Conservation (phyloP, 2,797 vertebrate species). For the Macroramphosus scolopax region DNA sequence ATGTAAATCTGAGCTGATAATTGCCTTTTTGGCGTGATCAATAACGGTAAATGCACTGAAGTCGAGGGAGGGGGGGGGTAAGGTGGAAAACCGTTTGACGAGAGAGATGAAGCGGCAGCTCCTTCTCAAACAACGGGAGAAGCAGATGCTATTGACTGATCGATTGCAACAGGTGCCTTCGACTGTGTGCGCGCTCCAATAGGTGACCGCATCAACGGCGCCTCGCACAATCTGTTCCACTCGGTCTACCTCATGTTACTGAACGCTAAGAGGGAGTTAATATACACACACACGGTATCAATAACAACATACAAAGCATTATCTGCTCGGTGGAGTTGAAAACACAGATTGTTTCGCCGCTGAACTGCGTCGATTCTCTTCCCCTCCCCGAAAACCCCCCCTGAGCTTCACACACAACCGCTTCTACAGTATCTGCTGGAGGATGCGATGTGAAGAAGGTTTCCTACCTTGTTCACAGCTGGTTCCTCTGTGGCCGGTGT, state of each 20-base stretch:
- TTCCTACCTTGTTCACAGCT: constrained; percentile 96
- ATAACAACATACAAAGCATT: constrained; percentile 70
- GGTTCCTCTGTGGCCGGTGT: constrained; percentile 92
- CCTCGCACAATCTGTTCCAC: constrained; percentile 44
- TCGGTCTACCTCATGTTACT: constrained; percentile 58
- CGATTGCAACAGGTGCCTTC: constrained; percentile 63
- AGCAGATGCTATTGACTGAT: constrained; percentile 58
- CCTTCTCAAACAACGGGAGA: constrained; percentile 37
- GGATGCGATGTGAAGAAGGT: too few species aligned
- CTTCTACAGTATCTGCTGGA: constrained; percentile 10
- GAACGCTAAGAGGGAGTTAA: constrained; percentile 65
- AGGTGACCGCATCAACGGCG: constrained; percentile 46
- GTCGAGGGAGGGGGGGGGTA: constrained; percentile 60
- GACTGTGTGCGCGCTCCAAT: constrained; percentile 42
- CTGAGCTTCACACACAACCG: neutral
- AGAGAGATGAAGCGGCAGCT: constrained; percentile 23
- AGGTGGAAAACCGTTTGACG: constrained; percentile 52
- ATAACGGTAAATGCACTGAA: constrained; percentile 86
- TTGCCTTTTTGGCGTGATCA: constrained; percentile 87
- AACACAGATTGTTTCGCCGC: constrained; percentile 68
- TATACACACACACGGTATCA: constrained; percentile 69
- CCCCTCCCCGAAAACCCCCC: too few species aligned
- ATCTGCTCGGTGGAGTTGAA: constrained; percentile 70
- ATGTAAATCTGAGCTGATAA: constrained; percentile 90
- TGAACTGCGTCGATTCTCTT: constrained; percentile 51